These are phyloP conservation scores for Globia sparganii DNA, from an alignment of 2,888 invertebrate genomes.

Conservation along the genomic window DNA sequence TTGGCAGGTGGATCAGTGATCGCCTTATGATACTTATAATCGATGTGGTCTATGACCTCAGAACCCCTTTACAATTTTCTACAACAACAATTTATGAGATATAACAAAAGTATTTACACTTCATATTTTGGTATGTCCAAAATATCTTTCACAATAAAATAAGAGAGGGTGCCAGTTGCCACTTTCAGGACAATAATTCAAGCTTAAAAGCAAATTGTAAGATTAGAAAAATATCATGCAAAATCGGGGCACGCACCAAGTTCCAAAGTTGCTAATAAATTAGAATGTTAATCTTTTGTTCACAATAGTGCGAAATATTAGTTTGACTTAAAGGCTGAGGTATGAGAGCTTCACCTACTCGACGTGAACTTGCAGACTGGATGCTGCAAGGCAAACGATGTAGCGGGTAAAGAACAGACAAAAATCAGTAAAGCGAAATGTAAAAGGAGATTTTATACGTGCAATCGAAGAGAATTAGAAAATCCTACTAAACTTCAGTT, in stretches of 20 bases:
- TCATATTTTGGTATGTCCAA: neutral
- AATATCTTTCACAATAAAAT: neutral
- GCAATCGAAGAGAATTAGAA: neutral
- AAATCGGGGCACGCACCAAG: slow-evolving; percentile 3
- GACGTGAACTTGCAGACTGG: slow-evolving; percentile 32
- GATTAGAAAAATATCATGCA: neutral
- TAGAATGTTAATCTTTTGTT: slow-evolving; percentile 38
- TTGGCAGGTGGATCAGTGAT: slow-evolving; percentile 27
- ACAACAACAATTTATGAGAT: neutral
- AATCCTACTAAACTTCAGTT: neutral
- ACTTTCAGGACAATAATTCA: neutral
- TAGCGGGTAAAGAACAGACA: slow-evolving; percentile 14
- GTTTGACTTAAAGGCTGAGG: slow-evolving; percentile 23
- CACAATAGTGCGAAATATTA: slow-evolving; percentile 43
- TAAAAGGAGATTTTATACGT: neutral
- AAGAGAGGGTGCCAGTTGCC: no score
- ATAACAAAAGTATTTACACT: neutral
- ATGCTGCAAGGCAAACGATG: slow-evolving; percentile 23
- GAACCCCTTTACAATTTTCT: neutral
- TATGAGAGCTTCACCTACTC: slow-evolving; percentile 46
- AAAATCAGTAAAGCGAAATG: neutral
- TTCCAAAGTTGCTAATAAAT: slow-evolving; percentile 27
- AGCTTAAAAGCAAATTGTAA: neutral
- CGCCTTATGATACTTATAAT: slow-evolving; percentile 12
- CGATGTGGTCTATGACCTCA: slow-evolving; percentile 22